A percentile compares a stretch with the other conserved stretches of the same genome.
Evolutionary conservation across 2,888 invertebrate genomes (phyloP).

Genomic region (Oasisia sp.): DNA sequence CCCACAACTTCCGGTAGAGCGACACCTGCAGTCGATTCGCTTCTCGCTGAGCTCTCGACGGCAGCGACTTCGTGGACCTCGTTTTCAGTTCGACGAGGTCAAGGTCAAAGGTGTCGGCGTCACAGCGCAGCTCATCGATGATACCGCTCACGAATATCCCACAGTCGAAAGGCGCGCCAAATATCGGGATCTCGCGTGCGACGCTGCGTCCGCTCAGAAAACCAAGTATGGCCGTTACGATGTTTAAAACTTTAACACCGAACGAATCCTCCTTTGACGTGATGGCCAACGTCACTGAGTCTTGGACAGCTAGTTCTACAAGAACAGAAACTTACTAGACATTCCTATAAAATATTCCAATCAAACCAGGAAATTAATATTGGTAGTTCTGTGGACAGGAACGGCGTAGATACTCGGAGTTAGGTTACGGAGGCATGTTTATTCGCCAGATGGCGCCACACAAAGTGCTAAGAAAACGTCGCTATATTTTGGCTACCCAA

Average conservation of each 20-base stretch:
- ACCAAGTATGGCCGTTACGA: slow-evolving; percentile 46
- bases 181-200: slow-evolving; percentile 58
- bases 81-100: slow-evolving; percentile 59
- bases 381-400: no score
- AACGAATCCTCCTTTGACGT: slow-evolving; percentile 57
- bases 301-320: slow-evolving; percentile 58
- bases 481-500: background rate
- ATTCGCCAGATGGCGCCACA: no score
- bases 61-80: slow-evolving; percentile 41
- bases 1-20: slow-evolving; percentile 59
- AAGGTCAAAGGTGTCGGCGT: slow-evolving; percentile 52
- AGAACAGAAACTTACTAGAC: background rate
- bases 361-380: no score
- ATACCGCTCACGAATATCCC: slow-evolving; percentile 57
- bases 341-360: background rate
- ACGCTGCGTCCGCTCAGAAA: slow-evolving; percentile 48
- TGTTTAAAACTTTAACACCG: slow-evolving; percentile 57
- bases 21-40: slow-evolving; percentile 57
- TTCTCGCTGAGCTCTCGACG: slow-evolving; percentile 50
- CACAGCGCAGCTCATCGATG: slow-evolving; percentile 59
- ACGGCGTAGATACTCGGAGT: no score
- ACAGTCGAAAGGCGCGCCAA: slow-evolving; percentile 56
- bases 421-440: no score
- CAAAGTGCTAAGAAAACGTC: no score
- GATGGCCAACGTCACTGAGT: slow-evolving; percentile 50